These are phyloP conservation scores for Paguma larvata DNA, from an alignment of 2,797 vertebrate species.

Conservation along the genomic window DNA sequence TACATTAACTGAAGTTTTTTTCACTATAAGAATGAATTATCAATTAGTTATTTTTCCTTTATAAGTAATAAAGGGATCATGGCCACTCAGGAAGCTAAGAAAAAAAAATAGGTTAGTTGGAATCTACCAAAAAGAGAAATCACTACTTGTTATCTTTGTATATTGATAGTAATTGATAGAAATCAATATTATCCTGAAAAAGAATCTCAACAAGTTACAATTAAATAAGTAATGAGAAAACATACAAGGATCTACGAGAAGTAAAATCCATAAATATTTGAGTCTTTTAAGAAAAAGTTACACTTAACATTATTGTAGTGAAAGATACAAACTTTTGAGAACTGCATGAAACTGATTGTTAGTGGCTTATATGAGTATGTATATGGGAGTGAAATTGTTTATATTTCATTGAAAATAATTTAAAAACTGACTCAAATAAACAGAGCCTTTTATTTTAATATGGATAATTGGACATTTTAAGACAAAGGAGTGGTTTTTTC, in stretches of 20 bases:
- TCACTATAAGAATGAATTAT: not conserved
- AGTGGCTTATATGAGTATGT: not conserved
- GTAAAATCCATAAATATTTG: conserved; percentile 38
- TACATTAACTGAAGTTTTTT: not conserved
- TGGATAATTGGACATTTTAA: not conserved
- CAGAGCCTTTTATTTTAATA: not conserved
- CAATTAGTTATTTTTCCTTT: not conserved
- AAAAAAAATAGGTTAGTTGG: conserved; percentile 6
- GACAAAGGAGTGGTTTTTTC: not conserved
- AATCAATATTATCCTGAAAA: conserved; percentile 60
- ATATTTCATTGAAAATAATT: conserved; percentile 26
- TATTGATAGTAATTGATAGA: conserved; percentile 57
- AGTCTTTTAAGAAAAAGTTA: conserved; percentile 58
- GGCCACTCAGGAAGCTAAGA: not conserved
- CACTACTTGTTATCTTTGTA: not conserved
- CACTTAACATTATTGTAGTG: conserved; percentile 18
- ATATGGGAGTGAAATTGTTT: not conserved
- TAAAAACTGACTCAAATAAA: not conserved
- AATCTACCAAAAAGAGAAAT: conserved; percentile 40
- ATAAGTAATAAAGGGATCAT: not conserved
- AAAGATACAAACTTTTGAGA: conserved; percentile 8
- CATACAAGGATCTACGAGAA: conserved; percentile 50
- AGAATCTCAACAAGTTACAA: conserved; percentile 38
- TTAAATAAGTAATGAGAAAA: conserved; percentile 70
- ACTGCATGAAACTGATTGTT: not conserved